A percentile compares a stretch with the other conserved stretches of the same genome.
Evolutionary conservation across 1,140 invertebrate genomes (phyloP).

Genomic region (Choristoneura fumiferana): DNA sequence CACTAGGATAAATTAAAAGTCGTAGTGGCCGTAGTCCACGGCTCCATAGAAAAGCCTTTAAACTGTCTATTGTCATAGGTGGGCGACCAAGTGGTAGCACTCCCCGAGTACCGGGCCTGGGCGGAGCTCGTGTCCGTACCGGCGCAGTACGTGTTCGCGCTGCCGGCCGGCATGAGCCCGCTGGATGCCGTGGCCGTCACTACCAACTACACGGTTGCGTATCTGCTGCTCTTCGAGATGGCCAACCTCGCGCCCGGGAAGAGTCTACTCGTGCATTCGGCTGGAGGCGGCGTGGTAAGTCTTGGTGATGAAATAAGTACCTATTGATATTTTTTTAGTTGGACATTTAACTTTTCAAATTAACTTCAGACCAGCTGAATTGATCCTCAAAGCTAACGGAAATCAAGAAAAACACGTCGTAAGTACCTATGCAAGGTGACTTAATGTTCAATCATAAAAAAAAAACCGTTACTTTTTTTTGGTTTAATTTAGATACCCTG

Average conservation of each 20-base stretch:
- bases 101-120: conserved; percentile 92
- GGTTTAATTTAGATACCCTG: no score
- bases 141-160: conserved; percentile 87
- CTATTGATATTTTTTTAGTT: no score
- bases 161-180: conserved; percentile 88
- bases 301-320: conserved; percentile 26
- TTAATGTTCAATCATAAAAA: no score
- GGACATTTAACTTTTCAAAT: no score
- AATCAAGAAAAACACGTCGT: no score
- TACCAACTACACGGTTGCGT: conserved; percentile 92
- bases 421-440: no score
- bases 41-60: no score
- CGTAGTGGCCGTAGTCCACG: no score
- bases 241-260: conserved; percentile 88
- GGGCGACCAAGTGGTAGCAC: conserved; percentile 90
- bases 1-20: no score
- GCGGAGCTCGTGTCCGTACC: conserved; percentile 90
- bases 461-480: no score
- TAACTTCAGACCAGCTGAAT: no score
- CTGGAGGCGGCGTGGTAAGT: conserved; percentile 94
- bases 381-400: no score
- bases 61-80: conserved; percentile 82
- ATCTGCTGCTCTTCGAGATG: conserved; percentile 91
- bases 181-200: conserved; percentile 90
- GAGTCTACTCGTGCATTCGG: conserved; percentile 90